Evolutionary conservation across 2,113 vertebrate species (phyloP).

Genomic region (Physeter macrocephalus): DNA sequence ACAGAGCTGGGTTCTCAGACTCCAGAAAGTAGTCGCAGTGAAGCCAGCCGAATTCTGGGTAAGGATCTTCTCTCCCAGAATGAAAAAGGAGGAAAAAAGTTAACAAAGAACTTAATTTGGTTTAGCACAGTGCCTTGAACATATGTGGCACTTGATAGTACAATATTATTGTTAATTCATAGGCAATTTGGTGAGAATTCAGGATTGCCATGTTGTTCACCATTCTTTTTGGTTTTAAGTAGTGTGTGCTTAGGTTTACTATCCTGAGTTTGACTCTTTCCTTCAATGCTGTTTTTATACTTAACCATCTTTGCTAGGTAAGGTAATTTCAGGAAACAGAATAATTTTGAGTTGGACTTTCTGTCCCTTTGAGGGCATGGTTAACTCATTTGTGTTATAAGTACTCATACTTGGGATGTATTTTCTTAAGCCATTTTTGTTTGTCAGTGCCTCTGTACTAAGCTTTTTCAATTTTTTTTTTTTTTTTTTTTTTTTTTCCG

Average conservation of each 20-base stretch:
- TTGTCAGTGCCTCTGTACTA: neutral
- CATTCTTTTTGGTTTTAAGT: conserved; percentile 19
- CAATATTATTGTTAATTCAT: neutral
- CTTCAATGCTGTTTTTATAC: conserved; percentile 13
- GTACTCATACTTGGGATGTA: neutral
- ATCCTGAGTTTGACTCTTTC: neutral
- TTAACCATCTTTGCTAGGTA: neutral
- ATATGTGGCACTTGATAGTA: neutral
- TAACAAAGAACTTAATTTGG: neutral
- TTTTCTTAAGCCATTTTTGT: neutral
- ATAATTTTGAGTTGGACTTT: conserved; percentile 14
- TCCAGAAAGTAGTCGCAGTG: conserved; percentile 85
- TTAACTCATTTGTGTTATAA: neutral
- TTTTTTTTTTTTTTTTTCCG: too few species aligned
- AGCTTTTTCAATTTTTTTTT: too few species aligned
- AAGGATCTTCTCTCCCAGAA: conserved; percentile 30
- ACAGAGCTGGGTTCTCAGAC: conserved; percentile 81
- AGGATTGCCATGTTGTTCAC: neutral
- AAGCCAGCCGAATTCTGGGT: conserved; percentile 91
- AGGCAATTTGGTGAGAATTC: conserved; percentile 1
- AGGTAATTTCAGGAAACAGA: conserved; percentile 8
- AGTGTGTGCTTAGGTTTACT: neutral
- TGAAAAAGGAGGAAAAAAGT: neutral
- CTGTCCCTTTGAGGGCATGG: neutral
- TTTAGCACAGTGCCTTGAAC: neutral